These are phyloP conservation scores for Uropsilus gracilis DNA, from an alignment of 2,113 vertebrate genomes.

Conservation along the genomic window DNA sequence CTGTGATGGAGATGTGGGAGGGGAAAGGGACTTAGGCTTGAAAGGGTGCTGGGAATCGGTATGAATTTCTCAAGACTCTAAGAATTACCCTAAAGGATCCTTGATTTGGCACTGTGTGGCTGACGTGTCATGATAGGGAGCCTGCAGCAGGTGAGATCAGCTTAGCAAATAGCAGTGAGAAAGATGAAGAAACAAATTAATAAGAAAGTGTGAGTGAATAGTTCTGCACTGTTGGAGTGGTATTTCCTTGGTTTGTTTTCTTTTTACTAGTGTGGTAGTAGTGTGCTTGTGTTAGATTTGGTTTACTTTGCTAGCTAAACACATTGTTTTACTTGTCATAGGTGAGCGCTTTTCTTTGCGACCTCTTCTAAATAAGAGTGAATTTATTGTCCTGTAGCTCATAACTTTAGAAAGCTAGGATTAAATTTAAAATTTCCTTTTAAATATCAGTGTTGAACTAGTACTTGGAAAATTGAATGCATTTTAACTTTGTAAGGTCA, in stretches of 20 bases:
- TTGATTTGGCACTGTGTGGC: slow-evolving; percentile 8
- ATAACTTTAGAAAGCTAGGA: slow-evolving; percentile 14
- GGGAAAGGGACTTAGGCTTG: slow-evolving; percentile 43
- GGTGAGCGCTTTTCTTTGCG: not conserved
- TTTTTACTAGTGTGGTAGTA: not conserved
- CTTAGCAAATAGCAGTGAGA: slow-evolving; percentile 1
- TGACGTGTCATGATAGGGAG: not conserved
- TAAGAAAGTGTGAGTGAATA: not conserved
- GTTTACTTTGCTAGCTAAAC: not conserved
- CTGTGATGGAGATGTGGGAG: slow-evolving; percentile 30
- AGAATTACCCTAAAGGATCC: not conserved
- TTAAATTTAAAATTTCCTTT: slow-evolving; percentile 29
- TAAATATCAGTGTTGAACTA: not conserved
- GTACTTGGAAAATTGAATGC: not conserved
- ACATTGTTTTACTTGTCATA: slow-evolving; percentile 12
- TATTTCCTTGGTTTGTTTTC: not conserved
- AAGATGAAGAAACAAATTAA: not conserved
- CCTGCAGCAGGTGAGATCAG: slow-evolving; percentile 19
- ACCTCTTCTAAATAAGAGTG: slow-evolving; percentile 9
- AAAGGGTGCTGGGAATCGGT: not conserved
- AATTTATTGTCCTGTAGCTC: slow-evolving; percentile 8
- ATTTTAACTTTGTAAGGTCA: not conserved
- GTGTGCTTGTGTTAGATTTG: not conserved
- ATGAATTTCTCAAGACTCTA: not conserved
- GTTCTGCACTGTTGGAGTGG: not conserved